Conservation (phyloP, 2,888 invertebrate species). For the Drosophila sordidula region DNA sequence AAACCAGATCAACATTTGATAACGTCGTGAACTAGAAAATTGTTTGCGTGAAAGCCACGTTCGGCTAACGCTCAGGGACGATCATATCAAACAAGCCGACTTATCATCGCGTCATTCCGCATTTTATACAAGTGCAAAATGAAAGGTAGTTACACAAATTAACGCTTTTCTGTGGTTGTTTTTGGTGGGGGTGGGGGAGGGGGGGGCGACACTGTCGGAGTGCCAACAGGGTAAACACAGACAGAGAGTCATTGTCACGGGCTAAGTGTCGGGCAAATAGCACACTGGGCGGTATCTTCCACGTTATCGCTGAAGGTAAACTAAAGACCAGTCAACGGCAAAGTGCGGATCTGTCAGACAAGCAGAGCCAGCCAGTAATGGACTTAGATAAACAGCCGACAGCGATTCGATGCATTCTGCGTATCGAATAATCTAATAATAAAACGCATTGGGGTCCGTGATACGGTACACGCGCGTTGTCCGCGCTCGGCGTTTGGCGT, state of each 20-base stretch:
- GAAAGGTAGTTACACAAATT: conserved; percentile 45
- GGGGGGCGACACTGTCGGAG: neutral
- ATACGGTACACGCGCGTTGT: neutral
- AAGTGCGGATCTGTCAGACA: conserved; percentile 13
- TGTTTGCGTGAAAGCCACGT: neutral
- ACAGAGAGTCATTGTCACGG: conserved; percentile 61
- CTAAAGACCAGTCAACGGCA: conserved; percentile 19
- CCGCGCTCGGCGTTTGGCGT: neutral
- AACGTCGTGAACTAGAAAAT: neutral
- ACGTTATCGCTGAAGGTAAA: conserved; percentile 39
- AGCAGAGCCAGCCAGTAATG: conserved; percentile 25
- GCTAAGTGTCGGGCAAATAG: conserved; percentile 58
- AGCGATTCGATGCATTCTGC: conserved; percentile 44
- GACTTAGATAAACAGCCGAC: conserved; percentile 24
- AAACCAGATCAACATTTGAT: neutral
- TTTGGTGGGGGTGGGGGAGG: neutral
- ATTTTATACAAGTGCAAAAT: conserved; percentile 15
- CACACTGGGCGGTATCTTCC: neutral
- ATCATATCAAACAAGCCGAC: neutral
- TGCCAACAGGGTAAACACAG: conserved; percentile 42
- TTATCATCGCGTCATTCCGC: conserved; percentile 1
- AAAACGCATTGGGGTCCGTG: conserved; percentile 17
- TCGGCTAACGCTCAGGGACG: neutral
- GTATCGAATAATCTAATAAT: conserved; percentile 62
- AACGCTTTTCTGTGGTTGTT: conserved; percentile 47